Evolutionary conservation across 2,113 vertebrate genomes (phyloP), one percentile per base, ranked within the genome.

Genomic region (Aphyosemion australe): DNA sequence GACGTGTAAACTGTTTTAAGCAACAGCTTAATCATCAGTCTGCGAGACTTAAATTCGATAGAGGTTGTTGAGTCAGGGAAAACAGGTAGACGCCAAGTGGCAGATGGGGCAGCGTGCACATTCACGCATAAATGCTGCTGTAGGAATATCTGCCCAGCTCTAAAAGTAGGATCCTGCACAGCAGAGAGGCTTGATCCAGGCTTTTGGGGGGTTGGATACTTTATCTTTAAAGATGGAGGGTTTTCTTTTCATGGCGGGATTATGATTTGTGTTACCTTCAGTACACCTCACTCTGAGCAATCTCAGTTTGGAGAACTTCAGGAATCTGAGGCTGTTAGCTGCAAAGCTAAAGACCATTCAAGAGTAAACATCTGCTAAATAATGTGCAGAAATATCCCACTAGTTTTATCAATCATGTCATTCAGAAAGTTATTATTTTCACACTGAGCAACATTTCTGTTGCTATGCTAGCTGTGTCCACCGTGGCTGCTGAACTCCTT

Each of bases 1-100:
- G 74, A 91, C 18, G 76, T 77, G 66, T 0, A 76, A 84, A 80
- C 89, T 79, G 82, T 93, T 91, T 93, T 92, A 89, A 92, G 90
- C 78, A 94, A 91, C 79, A 90, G 83, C 87, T 87, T 89, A 88
- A 91, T 94, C 90, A 94, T 93, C 94, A 93, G 77, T 93, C 77
- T 79, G 86, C 78, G 88, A 87, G 89, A 92, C 85, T n/a, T 92
- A 94, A 93, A 94, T 93, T 90, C 46, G 82, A 82, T 75, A 31
- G 69, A 81, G 82, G 82, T 91, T 92, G 89, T 90, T 79, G 87
- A 92, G 83, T 90, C 89, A 93, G 89, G 84, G 87, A 89, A 92
- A 93, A 82, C 83, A 88, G 88, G 69, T 71, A 82, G 87, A 91
- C 87, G 83, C 83, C 90, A 72, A 81, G 88, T 69, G 93, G 84